Base-by-base conservation (phyloP, 2,797 vertebrate species). In the Amblyraja radiata region DNA sequence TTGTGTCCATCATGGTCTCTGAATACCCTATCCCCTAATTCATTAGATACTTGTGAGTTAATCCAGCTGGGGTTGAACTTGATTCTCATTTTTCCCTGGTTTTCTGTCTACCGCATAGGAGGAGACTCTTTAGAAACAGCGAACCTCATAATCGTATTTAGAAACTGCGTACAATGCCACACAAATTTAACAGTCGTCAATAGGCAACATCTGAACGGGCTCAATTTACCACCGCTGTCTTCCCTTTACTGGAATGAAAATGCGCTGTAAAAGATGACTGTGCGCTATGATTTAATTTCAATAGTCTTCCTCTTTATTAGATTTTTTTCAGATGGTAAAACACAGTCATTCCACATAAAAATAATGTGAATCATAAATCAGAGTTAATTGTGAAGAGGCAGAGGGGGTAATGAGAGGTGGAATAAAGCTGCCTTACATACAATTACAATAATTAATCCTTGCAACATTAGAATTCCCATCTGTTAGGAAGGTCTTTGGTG, bases 261-360 rank as follows among this genome's bases (percentile, higher is more conserved):
- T 92, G 23, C 16, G 71, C 71, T 92, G 71, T 39, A 54, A 73
- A 71, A 76, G 46, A 73, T 74, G 36, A 46, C 90, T 54, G 71
- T 28, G 90, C 6, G 1, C 71, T 92, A 92, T 92, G 90, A 92
- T 92, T 92, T 74, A 92, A 92, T 92, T 92, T 76, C 90, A 92
- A 92, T 92, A 92, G 90, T 76, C 90, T 76, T 73, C 90, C 46
- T 71, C 90, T 92, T 92, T 92, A 92, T 92, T 92, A 92, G 90
- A 92, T 92, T 76, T 92, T 92, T 92, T 92, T 92, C 90, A 92
- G 90, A 74, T 92, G 90, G 90, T 92, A 92, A 92, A 92, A 92
- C 90, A 92, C 90, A 92, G 90, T 92, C 90, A 92, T 92, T 92
- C 90, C 90, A 92, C 90, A 92, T 92, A 76, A 92, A 92, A 92